phyloP scores from a whole-genome alignment of 1,140 invertebrate genomes.

The Scaptomyza hsui region DNA sequence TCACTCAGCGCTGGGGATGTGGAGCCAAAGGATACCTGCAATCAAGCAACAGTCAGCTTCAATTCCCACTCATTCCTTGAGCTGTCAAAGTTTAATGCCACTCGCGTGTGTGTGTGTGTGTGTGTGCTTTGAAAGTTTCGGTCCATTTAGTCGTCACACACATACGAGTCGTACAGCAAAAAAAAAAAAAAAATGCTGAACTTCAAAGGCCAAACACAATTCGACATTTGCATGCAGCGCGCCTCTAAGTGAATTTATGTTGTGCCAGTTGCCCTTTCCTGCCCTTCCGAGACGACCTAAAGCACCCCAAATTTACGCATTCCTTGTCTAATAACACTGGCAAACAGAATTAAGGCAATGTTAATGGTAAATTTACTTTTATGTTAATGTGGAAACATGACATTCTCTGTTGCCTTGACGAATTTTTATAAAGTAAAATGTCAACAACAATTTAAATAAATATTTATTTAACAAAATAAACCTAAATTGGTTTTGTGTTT shows the following conservation, averaged over 20 bases:
- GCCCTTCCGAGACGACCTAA: neutral
- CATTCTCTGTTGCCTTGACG: neutral
- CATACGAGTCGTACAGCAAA: slow-evolving; percentile 8
- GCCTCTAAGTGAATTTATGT: slow-evolving; percentile 66
- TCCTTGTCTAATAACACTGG: slow-evolving; percentile 12
- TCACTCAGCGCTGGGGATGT: slow-evolving; percentile 94
- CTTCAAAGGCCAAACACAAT: slow-evolving; percentile 62
- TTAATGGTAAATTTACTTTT: neutral
- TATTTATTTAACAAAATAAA: neutral
- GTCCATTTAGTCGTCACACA: slow-evolving; percentile 58
- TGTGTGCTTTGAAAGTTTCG: slow-evolving; percentile 29
- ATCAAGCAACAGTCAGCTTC: slow-evolving; percentile 27
- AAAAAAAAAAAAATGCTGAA: slow-evolving; percentile 38
- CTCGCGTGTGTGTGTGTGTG: neutral
- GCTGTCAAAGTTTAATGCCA: slow-evolving; percentile 13
- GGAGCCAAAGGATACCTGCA: slow-evolving; percentile 92
- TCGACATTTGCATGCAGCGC: slow-evolving; percentile 45
- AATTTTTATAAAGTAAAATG: neutral
- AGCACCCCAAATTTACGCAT: slow-evolving; percentile 4
- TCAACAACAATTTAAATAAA: neutral
- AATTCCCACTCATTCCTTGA: too few relatives aligned
- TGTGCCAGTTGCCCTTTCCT: neutral
- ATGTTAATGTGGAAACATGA: neutral
- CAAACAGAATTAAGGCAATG: neutral
- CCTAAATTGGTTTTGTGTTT: neutral